Percentiles rank a stretch among this genome's conserved stretches.
These are phyloP conservation scores for Chironomus striatipennis DNA, from an alignment of 1,140 invertebrate species.

Conservation along the genomic window DNA sequence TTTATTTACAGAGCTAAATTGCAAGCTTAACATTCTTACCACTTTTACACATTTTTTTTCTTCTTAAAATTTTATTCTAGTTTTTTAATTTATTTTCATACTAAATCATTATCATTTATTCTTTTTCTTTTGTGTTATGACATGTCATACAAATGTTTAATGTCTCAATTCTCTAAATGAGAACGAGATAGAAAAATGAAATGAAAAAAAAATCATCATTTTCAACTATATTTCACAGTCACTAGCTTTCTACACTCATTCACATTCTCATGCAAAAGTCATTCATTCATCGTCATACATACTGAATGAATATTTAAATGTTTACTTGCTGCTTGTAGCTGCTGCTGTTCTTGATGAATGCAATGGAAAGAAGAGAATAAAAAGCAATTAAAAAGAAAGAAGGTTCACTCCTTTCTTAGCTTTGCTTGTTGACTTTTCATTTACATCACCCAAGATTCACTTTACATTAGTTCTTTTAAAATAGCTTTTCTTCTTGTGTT, in stretches of 20 bases:
- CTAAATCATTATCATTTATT: no score
- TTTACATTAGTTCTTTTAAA: no score
- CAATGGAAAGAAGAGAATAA: neutral
- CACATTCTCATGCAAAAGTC: neutral
- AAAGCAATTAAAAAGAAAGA: slow-evolving; percentile 9
- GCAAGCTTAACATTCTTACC: no score
- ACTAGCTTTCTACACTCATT: neutral
- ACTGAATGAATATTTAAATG: neutral
- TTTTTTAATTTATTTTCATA: no score
- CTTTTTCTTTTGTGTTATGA: neutral
- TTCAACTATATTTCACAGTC: no score
- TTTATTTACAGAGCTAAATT: no score
- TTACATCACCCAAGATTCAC: neutral
- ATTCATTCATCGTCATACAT: neutral
- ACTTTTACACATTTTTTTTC: no score
- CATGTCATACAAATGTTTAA: neutral
- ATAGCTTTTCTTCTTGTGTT: no score
- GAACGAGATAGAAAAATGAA: no score
- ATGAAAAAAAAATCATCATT: no score
- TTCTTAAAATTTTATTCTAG: no score
- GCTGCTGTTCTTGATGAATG: no score
- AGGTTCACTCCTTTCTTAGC: neutral
- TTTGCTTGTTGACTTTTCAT: neutral
- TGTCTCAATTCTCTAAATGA: neutral
- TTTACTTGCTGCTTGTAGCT: neutral